Evolutionary conservation across 1,140 invertebrate species (phyloP), one percentile per base, ranked within the genome.

Genomic region (Panagrolaimus sp.): DNA sequence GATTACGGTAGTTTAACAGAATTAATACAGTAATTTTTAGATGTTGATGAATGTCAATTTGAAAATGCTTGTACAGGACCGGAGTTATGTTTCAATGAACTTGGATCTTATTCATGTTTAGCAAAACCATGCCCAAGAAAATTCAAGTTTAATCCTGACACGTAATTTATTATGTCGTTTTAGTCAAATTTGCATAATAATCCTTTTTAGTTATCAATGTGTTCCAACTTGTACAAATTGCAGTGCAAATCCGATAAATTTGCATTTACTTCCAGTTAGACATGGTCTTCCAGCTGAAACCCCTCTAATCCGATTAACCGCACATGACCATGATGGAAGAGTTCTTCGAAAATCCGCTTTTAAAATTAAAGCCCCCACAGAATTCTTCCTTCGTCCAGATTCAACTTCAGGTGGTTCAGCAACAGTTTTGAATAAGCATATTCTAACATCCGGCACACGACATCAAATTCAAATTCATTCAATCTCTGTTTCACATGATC

Each of bases 31-130:
- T 17, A 32, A 32, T 46, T 77, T 73, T 26, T 63, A 78, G 78
- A 81, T 48, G 68, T 81, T 32, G 73, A 81, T 48, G 79, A 81
- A 65, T 81, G 79, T 52, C 58, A 71, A 32, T 38, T 24, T 17
- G 44, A 69, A 44, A 52, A 43, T 17, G 65, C 26, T 8, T 81
- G 79, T 66, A 63, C 52, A n/a, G 70, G 68, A 12, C 68, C 58
- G 24, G 46, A 73, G 17, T 24, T 78, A 6, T 81, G 79, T 43
- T 78, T 81, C 68, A 81, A 81, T 58, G 48, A 72, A 52, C 72
- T 82, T 10, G 79, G 79, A 26, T 32, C 46, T 10, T 82, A 72
- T 46, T 64, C 66, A 3, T 81, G 79, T 66, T 65, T 81, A 55
- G 52, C 47, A 1, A 55, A 75, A 32, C 71, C 79, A 1, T 81